Conservation (phyloP, 2,113 vertebrate genomes). For the Rhineura floridana region DNA sequence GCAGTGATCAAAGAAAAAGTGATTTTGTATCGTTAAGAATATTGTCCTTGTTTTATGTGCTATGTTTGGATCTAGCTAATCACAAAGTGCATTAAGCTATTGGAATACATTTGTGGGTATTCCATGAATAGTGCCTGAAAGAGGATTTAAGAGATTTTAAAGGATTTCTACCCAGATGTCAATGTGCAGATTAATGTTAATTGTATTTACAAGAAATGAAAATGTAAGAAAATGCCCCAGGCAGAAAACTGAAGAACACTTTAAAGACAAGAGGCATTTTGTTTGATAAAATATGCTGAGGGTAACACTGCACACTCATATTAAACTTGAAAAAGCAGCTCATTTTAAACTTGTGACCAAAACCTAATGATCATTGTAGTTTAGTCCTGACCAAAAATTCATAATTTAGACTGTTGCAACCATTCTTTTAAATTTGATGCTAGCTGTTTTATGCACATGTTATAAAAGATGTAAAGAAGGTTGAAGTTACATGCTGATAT, state of each 20-base stretch:
- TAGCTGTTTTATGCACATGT: slow-evolving; percentile 28
- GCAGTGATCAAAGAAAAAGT: slow-evolving; percentile 15
- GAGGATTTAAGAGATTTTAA: slow-evolving; percentile 32
- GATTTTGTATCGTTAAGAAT: slow-evolving; percentile 18
- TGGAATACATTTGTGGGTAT: slow-evolving; percentile 60
- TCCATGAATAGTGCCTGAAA: slow-evolving; percentile 65
- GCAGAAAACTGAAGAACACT: neutral
- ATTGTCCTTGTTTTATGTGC: slow-evolving; percentile 32
- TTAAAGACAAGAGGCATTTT: slow-evolving; percentile 3
- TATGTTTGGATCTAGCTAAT: slow-evolving; percentile 57
- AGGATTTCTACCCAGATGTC: slow-evolving; percentile 29
- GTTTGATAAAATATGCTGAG: slow-evolving; percentile 19
- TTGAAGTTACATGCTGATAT: slow-evolving; percentile 49
- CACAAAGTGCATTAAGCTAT: slow-evolving; percentile 76
- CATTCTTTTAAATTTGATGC: slow-evolving; percentile 14
- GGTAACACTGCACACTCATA: neutral
- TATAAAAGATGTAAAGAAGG: slow-evolving; percentile 27
- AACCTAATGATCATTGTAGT: slow-evolving; percentile 29
- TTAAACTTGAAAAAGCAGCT: slow-evolving; percentile 39
- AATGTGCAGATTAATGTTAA: neutral
- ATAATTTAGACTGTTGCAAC: slow-evolving; percentile 33
- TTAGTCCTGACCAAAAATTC: slow-evolving; percentile 50
- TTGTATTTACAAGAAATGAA: neutral
- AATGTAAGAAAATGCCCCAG: slow-evolving; percentile 18
- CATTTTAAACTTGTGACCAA: slow-evolving; percentile 12